Base-by-base conservation (phyloP, 2,113 vertebrate species). In the Microtus richardsoni region DNA sequence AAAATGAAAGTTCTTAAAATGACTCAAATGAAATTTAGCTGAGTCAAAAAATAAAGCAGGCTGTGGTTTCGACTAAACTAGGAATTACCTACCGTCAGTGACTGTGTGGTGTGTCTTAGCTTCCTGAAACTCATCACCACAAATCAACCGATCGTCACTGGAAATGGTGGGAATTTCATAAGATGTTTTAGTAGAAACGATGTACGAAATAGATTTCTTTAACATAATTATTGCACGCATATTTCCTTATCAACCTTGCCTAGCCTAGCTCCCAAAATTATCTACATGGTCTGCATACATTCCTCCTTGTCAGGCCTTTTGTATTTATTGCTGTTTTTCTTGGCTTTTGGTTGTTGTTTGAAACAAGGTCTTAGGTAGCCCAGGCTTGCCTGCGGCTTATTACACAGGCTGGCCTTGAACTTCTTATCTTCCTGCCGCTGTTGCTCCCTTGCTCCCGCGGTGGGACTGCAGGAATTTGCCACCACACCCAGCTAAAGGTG, bases 1-100 rank as follows among this genome's bases (percentile, higher is more conserved):
- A 82, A 92, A 84, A 91, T 70, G 54, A 94, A 89, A 87, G 83
- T 91, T 74, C 64, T 95, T 87, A 54, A 94, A 94, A 85, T 95
- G 73, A 64, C 41, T 49, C 86, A 64, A 75, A 95, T 87, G 68
- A 84, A 88, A 95, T 87, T 75, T 64, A 87, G 58, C 44, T 6
- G 39, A 91, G 22, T 86, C 52, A 82, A 66, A 66, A 26, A 33
- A n/a, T n/a, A 70, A 85, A 47, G n/a, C 44, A 36, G 30, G 9
- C 62, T 8, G 28, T 47, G 8, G 44, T 8, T 96, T 97, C 82
- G 68, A 85, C 44, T 41, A 92, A 49, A 77, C 66, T 41, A 78
- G 64, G 54, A 68, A 89, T 60, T 79, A 30, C 9, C 24, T 62
- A 60, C 8, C 30, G 2, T 7, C 64, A 39, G 52, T 44, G 52